These are phyloP conservation scores for Pollenia amentaria DNA, from an alignment of 2,888 invertebrate genomes.

Conservation along the genomic window DNA sequence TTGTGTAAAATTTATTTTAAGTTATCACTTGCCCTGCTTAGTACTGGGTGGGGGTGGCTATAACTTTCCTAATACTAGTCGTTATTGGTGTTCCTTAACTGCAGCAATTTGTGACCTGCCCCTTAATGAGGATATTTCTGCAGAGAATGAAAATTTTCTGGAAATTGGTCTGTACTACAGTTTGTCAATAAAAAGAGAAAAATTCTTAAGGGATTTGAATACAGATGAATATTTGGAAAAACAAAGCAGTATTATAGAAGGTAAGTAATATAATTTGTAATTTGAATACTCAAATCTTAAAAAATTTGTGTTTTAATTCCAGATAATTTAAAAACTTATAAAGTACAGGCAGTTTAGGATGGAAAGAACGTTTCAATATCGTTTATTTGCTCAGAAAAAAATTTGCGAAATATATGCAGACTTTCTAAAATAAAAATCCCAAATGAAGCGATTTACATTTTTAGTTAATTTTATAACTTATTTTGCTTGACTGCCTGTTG, in stretches of 20 bases:
- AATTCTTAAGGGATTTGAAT: slow-evolving; percentile 81
- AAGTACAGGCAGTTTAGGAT: slow-evolving; percentile 48
- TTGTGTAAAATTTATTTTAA: slow-evolving; percentile 87
- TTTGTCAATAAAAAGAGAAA: slow-evolving; percentile 84
- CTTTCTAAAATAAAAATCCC: too few relatives aligned
- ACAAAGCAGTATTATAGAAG: slow-evolving; percentile 77
- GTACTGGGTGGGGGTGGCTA: slow-evolving; percentile 93
- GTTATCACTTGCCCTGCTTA: slow-evolving; percentile 87
- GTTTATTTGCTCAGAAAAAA: too few relatives aligned
- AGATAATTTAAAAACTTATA: slow-evolving; percentile 70
- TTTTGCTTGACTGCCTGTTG: too few relatives aligned
- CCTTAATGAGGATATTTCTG: slow-evolving; percentile 89
- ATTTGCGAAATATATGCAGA: too few relatives aligned
- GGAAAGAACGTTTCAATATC: too few relatives aligned
- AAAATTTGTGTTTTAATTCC: slow-evolving; percentile 46
- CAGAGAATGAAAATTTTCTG: slow-evolving; percentile 88
- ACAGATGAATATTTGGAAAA: slow-evolving; percentile 80
- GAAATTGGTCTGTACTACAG: slow-evolving; percentile 90
- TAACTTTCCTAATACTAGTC: slow-evolving; percentile 89
- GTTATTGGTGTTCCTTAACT: slow-evolving; percentile 91
- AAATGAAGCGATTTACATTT: too few relatives aligned
- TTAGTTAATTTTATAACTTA: too few relatives aligned
- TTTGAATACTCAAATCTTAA: neutral
- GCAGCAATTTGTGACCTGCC: slow-evolving; percentile 86
- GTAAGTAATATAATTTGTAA: slow-evolving; percentile 60